Conservation (phyloP, 2,888 invertebrate genomes). For the Antitype chi region DNA sequence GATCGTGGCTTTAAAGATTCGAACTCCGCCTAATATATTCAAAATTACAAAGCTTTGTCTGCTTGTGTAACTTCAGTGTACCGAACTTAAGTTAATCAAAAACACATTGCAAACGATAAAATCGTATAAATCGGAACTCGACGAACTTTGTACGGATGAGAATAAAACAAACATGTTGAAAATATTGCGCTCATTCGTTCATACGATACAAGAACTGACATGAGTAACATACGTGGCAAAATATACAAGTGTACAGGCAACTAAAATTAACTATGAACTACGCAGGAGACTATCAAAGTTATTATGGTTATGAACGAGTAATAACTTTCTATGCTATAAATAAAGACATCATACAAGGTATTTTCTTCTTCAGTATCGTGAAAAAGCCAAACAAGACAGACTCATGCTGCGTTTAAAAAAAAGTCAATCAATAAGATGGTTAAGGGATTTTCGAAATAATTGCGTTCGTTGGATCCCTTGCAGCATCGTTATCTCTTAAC, state of each 20-base stretch:
- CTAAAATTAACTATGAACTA: background rate
- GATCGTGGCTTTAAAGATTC: background rate
- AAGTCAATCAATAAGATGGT: too few relatives aligned
- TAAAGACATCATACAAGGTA: background rate
- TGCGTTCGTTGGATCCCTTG: too few relatives aligned
- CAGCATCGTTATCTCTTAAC: too few relatives aligned
- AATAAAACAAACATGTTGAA: constrained; percentile 55
- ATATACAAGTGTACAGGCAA: background rate
- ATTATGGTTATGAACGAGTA: too few relatives aligned
- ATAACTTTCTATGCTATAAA: too few relatives aligned
- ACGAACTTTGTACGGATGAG: constrained; percentile 31
- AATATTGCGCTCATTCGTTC: constrained; percentile 45
- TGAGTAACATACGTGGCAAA: constrained; percentile 10
- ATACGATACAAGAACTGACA: constrained; percentile 10
- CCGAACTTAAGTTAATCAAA: constrained; percentile 40
- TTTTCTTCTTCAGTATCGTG: too few relatives aligned
- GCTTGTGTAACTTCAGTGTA: constrained; percentile 19
- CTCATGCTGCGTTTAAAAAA: too few relatives aligned
- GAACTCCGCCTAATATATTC: constrained; percentile 25
- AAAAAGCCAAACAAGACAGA: background rate
- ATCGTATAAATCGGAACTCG: constrained; percentile 29
- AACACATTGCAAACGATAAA: constrained; percentile 40
- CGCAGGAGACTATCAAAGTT: too few relatives aligned
- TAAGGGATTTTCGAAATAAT: too few relatives aligned
- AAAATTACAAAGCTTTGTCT: constrained; percentile 35